Percentiles rank a stretch among this genome's conserved stretches.
Conservation (phyloP, 2,888 invertebrate species). For the Fragum fragum region DNA sequence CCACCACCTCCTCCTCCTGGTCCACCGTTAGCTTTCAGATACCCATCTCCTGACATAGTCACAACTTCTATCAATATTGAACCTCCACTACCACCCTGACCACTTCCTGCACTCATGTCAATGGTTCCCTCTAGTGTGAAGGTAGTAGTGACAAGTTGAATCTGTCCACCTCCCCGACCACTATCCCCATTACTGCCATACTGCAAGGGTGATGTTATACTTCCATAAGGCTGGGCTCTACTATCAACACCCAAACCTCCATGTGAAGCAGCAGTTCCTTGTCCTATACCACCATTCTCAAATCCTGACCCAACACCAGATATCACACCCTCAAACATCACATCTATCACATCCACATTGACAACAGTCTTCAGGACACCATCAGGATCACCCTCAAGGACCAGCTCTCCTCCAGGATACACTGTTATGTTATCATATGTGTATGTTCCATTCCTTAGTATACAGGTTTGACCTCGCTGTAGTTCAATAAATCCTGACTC, state of each 20-base stretch:
- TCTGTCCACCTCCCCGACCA: conserved; percentile 70
- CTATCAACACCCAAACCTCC: conserved; percentile 71
- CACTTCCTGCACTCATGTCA: conserved; percentile 70
- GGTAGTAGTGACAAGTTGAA: conserved; percentile 60
- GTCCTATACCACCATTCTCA: conserved; percentile 66
- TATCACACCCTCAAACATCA: conserved; percentile 69
- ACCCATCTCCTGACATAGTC: conserved; percentile 67
- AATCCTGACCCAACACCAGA: conserved; percentile 72
- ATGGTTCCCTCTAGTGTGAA: conserved; percentile 69
- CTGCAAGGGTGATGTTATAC: conserved; percentile 60
- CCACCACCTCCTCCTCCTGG: conserved; percentile 75
- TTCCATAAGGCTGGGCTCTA: conserved; percentile 67
- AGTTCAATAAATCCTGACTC: conserved; percentile 53
- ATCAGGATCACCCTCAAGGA: conserved; percentile 67
- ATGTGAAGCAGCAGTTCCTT: conserved; percentile 66
- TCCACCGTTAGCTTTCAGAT: conserved; percentile 63
- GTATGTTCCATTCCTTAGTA: conserved; percentile 60
- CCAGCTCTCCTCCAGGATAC: conserved; percentile 70
- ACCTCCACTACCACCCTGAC: conserved; percentile 73
- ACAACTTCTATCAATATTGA: conserved; percentile 63
- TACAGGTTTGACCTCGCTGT: conserved; percentile 65
- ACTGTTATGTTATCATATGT: conserved; percentile 65
- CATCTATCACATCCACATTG: conserved; percentile 57
- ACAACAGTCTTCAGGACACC: conserved; percentile 68
- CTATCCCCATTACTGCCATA: conserved; percentile 75